Evolutionary conservation across 2,113 vertebrate species (phyloP).

Genomic region (Elaphurus davidianus): DNA sequence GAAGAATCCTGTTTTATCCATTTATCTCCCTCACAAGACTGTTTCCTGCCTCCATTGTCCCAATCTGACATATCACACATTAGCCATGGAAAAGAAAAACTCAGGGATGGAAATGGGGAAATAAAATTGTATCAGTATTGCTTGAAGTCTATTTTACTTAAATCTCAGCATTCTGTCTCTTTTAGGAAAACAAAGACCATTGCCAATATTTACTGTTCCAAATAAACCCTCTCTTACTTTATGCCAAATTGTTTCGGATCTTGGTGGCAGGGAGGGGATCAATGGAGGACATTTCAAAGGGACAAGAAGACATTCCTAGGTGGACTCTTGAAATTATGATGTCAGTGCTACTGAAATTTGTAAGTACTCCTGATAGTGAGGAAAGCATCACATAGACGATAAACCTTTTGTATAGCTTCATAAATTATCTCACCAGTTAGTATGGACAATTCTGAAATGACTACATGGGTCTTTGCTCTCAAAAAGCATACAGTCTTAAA

Average conservation of each 20-base stretch:
- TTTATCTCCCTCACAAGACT: background rate
- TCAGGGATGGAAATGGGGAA: background rate
- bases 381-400: background rate
- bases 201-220: background rate
- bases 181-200: background rate
- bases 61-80: background rate
- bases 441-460: background rate
- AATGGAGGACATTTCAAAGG: background rate
- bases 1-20: background rate
- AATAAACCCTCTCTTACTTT: constrained; percentile 13
- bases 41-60: background rate
- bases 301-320: background rate
- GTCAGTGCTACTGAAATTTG: background rate
- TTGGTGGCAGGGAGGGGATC: background rate
- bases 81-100: background rate
- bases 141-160: background rate
- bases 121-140: background rate
- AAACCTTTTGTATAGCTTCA: background rate
- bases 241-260: background rate
- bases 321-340: background rate
- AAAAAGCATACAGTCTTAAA: background rate
- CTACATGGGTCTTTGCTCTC: background rate
- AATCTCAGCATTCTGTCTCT: background rate
- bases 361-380: background rate
- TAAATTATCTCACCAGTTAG: background rate